Conservation (phyloP, 2,113 vertebrate species). For the Tachysurus vachellii region DNA sequence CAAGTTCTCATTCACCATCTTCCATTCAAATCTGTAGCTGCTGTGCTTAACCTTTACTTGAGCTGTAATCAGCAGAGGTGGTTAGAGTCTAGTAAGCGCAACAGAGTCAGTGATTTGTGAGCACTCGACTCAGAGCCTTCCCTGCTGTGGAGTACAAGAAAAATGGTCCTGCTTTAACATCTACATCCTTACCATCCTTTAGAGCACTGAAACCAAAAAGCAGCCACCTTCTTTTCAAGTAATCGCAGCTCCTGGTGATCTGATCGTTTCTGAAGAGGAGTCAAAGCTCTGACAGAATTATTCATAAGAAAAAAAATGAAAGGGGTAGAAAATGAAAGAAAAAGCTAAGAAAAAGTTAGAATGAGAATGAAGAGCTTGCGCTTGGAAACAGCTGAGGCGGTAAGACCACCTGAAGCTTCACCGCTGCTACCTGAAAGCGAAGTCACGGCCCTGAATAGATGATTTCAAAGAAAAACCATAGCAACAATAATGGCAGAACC, state of each 20-base stretch:
- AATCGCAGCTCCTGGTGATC: not conserved
- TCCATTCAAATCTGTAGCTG: slow-evolving; percentile 8
- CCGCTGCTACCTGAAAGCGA: slow-evolving; percentile 12
- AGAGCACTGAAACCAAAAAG: not conserved
- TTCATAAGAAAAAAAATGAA: slow-evolving; percentile 46
- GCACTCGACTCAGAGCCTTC: not conserved
- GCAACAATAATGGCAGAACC: slow-evolving; percentile 2
- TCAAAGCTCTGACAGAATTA: slow-evolving; percentile 66
- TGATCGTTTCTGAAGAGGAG: slow-evolving; percentile 67
- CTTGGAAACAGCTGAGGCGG: slow-evolving; percentile 8
- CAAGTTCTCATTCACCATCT: not conserved
- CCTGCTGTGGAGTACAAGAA: not conserved
- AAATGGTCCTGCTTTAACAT: slow-evolving; percentile 10
- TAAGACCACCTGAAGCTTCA: slow-evolving; percentile 33
- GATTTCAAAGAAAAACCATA: slow-evolving; percentile 10
- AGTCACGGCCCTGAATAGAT: not conserved
- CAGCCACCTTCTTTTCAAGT: not conserved
- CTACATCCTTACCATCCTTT: slow-evolving; percentile 4
- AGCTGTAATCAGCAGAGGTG: slow-evolving; percentile 32
- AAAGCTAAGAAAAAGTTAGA: slow-evolving; percentile 6
- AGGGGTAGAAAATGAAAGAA: slow-evolving; percentile 26
- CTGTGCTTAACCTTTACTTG: slow-evolving; percentile 39
- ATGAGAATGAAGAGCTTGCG: slow-evolving; percentile 10
- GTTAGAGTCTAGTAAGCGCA: slow-evolving; percentile 34
- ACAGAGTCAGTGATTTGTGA: slow-evolving; percentile 29